Conservation (phyloP, 2,113 vertebrate genomes). For the Delphinus delphis region DNA sequence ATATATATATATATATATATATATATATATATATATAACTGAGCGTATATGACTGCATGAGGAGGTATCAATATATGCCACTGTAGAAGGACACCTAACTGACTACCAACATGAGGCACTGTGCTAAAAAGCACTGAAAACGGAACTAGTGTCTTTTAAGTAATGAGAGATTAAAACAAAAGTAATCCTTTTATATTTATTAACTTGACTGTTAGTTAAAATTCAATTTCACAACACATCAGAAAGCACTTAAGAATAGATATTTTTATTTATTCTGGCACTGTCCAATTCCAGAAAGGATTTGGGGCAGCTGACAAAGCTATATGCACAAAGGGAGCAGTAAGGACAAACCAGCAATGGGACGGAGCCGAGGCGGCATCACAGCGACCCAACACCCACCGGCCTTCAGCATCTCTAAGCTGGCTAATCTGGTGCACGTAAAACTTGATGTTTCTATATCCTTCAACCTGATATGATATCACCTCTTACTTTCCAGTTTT, state of each 20-base stretch:
- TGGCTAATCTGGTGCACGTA: accelerated
- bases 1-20: too few relatives aligned
- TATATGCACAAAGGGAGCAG: neutral
- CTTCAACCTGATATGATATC: too few relatives aligned
- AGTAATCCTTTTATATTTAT: neutral
- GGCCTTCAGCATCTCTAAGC: accelerated
- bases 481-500: neutral
- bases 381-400: accelerated
- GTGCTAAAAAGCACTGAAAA: neutral
- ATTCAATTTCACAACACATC: neutral
- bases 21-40: too few relatives aligned
- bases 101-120: accelerated
- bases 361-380: accelerated
- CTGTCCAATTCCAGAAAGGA: neutral
- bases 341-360: too few relatives aligned
- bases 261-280: neutral
- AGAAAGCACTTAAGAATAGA: neutral
- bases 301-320: neutral
- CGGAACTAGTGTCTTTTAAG: neutral
- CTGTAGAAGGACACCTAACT: accelerated
- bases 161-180: neutral
- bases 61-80: neutral
- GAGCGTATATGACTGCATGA: accelerated
- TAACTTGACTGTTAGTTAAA: neutral
- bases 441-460: neutral